Conservation (phyloP, 2,888 invertebrate species). For the Margaritifera margaritifera region DNA sequence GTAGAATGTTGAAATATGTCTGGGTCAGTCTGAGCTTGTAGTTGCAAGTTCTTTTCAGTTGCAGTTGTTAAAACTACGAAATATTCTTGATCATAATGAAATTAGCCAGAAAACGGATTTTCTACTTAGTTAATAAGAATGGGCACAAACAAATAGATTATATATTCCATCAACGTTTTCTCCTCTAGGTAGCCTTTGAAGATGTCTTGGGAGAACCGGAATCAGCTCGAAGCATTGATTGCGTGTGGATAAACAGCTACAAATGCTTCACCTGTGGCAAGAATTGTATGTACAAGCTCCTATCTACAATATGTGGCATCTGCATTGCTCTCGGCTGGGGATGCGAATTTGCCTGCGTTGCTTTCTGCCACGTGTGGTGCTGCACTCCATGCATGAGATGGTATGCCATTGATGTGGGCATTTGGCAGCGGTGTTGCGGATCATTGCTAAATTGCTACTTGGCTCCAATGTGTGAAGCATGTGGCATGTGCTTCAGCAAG, state of each 20-base stretch:
- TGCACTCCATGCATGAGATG: slow-evolving; percentile 79
- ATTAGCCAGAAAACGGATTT: too few species aligned
- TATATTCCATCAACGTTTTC: not conserved
- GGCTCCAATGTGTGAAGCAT: too few species aligned
- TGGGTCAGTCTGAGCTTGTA: too few species aligned
- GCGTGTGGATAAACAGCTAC: slow-evolving; percentile 81
- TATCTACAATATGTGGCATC: slow-evolving; percentile 80
- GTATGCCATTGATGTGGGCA: too few species aligned
- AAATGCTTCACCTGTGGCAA: slow-evolving; percentile 79
- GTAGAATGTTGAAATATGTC: too few species aligned
- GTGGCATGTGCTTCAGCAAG: slow-evolving; percentile 32
- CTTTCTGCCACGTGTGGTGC: slow-evolving; percentile 82
- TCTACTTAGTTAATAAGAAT: too few species aligned
- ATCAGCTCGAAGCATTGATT: slow-evolving; percentile 75
- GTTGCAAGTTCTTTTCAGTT: too few species aligned
- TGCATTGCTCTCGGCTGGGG: slow-evolving; percentile 79
- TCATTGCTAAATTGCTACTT: too few species aligned
- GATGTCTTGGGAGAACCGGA: slow-evolving; percentile 63
- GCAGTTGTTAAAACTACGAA: too few species aligned
- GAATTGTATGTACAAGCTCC: slow-evolving; percentile 81
- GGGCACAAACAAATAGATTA: too few species aligned
- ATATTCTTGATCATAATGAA: too few species aligned
- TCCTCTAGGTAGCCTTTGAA: slow-evolving; percentile 49
- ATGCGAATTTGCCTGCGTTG: slow-evolving; percentile 74
- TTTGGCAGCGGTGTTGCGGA: too few species aligned